Conservation (phyloP, 2,113 vertebrate genomes). For the Pipra filicauda region DNA sequence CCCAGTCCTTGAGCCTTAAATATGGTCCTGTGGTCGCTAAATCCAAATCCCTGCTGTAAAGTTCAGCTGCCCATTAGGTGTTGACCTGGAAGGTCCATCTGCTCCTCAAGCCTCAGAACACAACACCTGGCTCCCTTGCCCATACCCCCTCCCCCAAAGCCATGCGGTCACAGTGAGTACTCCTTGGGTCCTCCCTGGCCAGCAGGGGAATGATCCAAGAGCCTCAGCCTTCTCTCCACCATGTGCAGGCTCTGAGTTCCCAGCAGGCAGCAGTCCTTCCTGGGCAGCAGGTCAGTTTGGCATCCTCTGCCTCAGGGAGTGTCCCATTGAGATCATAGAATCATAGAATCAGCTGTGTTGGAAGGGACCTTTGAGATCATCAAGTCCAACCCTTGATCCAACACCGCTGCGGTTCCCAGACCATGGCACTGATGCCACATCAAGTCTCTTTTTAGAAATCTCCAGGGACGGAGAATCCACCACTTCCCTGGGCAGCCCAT, state of each 20-base stretch:
- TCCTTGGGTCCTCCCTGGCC: background rate
- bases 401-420: too few relatives aligned
- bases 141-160: background rate
- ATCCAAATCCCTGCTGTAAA: background rate
- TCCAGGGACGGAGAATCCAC: too few relatives aligned
- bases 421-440: too few relatives aligned
- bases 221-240: background rate
- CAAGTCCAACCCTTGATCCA: too few relatives aligned
- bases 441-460: too few relatives aligned
- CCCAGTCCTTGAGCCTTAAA: background rate
- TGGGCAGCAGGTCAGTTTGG: background rate
- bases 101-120: background rate
- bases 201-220: background rate
- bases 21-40: background rate
- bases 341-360: too few relatives aligned
- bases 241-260: background rate
- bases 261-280: background rate
- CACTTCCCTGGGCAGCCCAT: too few relatives aligned
- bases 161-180: accelerated
- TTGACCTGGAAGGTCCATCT: background rate
- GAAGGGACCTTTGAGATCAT: too few relatives aligned
- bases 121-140: background rate
- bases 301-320: background rate
- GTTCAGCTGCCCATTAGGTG: background rate
- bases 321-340: background rate